Percentiles rank a stretch among this genome's conserved stretches.
These are phyloP conservation scores for Dolichopus griseipennis DNA, from an alignment of 2,888 invertebrate genomes.

Conservation along the genomic window DNA sequence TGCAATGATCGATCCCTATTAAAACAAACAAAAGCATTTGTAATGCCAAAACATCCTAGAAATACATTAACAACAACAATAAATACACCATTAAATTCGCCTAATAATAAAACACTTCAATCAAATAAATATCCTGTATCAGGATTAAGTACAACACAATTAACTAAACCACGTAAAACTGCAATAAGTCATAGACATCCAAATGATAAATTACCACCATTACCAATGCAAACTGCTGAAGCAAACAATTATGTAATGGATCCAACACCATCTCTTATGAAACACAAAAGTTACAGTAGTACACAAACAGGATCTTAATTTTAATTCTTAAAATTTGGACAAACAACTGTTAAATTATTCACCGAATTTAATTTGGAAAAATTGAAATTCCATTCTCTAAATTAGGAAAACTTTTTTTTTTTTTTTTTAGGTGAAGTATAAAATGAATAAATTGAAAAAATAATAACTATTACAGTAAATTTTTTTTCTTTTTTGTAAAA, in stretches of 20 bases:
- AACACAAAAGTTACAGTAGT: conserved; percentile 38
- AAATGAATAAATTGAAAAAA: too few species aligned
- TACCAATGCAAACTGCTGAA: conserved; percentile 52
- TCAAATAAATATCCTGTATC: conserved; percentile 58
- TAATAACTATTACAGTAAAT: too few species aligned
- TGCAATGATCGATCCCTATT: conserved; percentile 86
- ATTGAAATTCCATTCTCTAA: too few species aligned
- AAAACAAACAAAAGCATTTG: conserved; percentile 81
- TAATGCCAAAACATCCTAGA: conserved; percentile 59
- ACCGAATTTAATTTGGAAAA: too few species aligned
- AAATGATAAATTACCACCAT: conserved; percentile 65
- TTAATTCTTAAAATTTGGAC: too few species aligned
- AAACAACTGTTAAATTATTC: too few species aligned
- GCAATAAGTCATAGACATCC: conserved; percentile 61
- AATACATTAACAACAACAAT: conserved; percentile 21
- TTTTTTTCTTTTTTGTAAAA: too few species aligned
- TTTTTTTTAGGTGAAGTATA: too few species aligned
- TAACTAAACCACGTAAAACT: conserved; percentile 52
- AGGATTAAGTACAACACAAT: conserved; percentile 52
- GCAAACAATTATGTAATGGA: conserved; percentile 61
- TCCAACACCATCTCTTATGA: conserved; percentile 36
- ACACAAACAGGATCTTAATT: conserved; percentile 28
- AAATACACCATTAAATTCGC: conserved; percentile 24
- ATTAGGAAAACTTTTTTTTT: too few species aligned
- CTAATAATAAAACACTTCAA: conserved; percentile 45